phyloP scores from a whole-genome alignment of 2,888 invertebrate species.

The Anoncus sp. region DNA sequence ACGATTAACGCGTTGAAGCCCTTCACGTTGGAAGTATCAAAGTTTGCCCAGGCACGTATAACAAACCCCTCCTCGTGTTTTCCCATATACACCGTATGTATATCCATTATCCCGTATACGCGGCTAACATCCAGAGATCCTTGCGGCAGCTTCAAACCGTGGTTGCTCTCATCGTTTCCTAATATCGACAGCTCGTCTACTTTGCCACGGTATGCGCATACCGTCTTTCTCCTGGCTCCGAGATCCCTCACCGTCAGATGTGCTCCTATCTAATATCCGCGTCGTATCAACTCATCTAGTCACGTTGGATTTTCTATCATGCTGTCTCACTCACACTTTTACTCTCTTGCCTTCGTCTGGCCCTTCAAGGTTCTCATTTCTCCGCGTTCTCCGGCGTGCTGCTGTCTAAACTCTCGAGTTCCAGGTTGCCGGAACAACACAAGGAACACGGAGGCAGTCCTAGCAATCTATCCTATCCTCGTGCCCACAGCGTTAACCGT shows the following conservation, averaged over 20 bases:
- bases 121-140: slow-evolving; percentile 38
- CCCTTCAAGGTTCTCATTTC: slow-evolving; percentile 63
- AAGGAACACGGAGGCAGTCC: slow-evolving; percentile 38
- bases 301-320: slow-evolving; percentile 75
- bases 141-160: slow-evolving; percentile 32
- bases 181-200: slow-evolving; percentile 79
- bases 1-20: slow-evolving; percentile 52
- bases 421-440: slow-evolving; percentile 52
- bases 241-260: slow-evolving; percentile 53
- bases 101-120: slow-evolving; percentile 36
- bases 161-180: slow-evolving; percentile 60
- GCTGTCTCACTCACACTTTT: slow-evolving; percentile 39
- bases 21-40: slow-evolving; percentile 44
- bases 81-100: slow-evolving; percentile 18
- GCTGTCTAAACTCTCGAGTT: slow-evolving; percentile 66
- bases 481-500: slow-evolving; percentile 47
- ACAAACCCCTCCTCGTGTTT: slow-evolving; percentile 43
- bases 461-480: slow-evolving; percentile 38
- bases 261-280: slow-evolving; percentile 76
- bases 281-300: slow-evolving; percentile 77
- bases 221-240: slow-evolving; percentile 2
- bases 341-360: slow-evolving; percentile 40
- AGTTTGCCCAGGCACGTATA: slow-evolving; percentile 52
- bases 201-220: slow-evolving; percentile 72
- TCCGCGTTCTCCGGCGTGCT: slow-evolving; percentile 47